Conservation (phyloP, 2,888 invertebrate species). For the Unio pictorum region DNA sequence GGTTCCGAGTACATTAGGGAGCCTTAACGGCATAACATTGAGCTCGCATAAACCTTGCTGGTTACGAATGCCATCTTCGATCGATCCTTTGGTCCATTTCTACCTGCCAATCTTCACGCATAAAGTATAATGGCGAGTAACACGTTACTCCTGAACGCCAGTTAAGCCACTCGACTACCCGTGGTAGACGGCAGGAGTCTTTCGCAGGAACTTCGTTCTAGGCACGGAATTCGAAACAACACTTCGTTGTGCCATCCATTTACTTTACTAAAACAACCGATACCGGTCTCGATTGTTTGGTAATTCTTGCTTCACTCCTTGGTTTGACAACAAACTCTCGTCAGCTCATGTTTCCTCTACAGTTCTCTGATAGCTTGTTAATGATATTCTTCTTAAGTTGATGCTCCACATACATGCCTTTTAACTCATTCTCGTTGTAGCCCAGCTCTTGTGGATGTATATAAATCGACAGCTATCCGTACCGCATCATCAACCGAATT, state of each 20-base stretch:
- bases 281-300: not conserved
- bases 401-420: too few species aligned
- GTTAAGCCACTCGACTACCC: slow-evolving; percentile 30
- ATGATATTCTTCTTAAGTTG: too few species aligned
- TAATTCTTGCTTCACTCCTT: too few species aligned
- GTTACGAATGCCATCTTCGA: slow-evolving; percentile 40
- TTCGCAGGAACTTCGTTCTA: slow-evolving; percentile 13
- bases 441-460: too few species aligned
- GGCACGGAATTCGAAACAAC: slow-evolving; percentile 13
- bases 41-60: slow-evolving; percentile 15
- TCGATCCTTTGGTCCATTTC: slow-evolving; percentile 22
- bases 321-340: too few species aligned
- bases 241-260: slow-evolving; percentile 17
- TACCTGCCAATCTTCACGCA: slow-evolving; percentile 45
- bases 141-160: slow-evolving; percentile 28
- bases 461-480: too few species aligned
- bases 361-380: too few species aligned
- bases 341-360: too few species aligned
- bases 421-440: too few species aligned
- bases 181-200: slow-evolving; percentile 16
- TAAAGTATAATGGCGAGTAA: slow-evolving; percentile 38
- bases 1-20: slow-evolving; percentile 38
- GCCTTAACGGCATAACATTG: slow-evolving; percentile 37
- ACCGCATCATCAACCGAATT: too few species aligned
- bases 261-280: slow-evolving; percentile 18